Evolutionary conservation across 2,888 invertebrate genomes (phyloP).

Genomic region (Desoria tigrina): DNA sequence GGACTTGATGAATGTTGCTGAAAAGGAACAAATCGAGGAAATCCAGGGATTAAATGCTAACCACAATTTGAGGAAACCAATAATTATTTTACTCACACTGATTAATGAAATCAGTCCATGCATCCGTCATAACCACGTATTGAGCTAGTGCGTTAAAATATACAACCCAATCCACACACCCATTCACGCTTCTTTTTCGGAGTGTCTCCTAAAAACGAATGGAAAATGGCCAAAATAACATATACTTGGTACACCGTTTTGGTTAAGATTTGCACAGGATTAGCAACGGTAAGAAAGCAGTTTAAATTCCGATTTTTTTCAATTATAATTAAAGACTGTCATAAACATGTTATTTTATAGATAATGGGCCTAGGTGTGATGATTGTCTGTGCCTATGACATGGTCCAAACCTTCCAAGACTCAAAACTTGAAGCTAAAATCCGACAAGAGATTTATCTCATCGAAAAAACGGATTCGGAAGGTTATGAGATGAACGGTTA

Average conservation of each 20-base stretch:
- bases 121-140: no score
- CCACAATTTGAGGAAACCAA: no score
- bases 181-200: no score
- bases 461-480: background rate
- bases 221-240: background rate
- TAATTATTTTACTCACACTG: no score
- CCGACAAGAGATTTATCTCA: constrained; percentile 10
- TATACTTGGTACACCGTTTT: constrained; percentile 11
- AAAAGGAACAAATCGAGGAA: no score
- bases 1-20: no score
- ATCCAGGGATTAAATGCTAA: no score
- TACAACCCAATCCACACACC: no score
- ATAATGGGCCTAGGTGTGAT: background rate
- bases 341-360: background rate
- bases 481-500: background rate
- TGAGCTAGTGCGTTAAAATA: no score
- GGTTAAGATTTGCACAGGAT: background rate
- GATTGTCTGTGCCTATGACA: background rate
- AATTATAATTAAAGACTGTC: no score
- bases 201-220: no score
- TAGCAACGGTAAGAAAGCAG: constrained; percentile 1
- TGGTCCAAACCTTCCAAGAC: constrained; percentile 2
- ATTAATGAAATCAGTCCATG: no score
- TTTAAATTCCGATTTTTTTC: background rate
- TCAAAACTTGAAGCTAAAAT: constrained; percentile 7